Evolutionary conservation across 2,797 vertebrate species (phyloP), one percentile per base, ranked within the genome.

Genomic region (Carduelis carduelis): DNA sequence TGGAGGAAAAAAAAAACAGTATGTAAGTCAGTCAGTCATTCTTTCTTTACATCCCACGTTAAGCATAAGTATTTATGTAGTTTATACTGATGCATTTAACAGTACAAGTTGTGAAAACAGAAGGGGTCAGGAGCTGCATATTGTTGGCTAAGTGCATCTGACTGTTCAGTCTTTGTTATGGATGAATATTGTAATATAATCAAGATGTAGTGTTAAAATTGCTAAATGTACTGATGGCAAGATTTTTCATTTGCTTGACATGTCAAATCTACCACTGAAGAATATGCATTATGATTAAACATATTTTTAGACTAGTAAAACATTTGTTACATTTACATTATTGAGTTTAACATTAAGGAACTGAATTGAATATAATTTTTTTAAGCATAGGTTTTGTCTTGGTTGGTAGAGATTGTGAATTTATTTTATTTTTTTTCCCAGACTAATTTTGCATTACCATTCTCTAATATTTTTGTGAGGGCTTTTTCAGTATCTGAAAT

Each of bases 21-120:
- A 3, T 0, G 0, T 34, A 49, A 47, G 17, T 49, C 21, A 56
- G 9, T 26, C 35, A 56, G 2, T 74, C 14, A 65, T 56, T 41
- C 16, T 34, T 47, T 56, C 30, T 49, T 41, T 49, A 12, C 6
- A 26, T 83, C 43, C 20, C 16, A 17, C 26, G 5, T 30, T 41
- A 11, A 30, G 21, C 30, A 12, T 49, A 41, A 35, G 13, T 74
- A 57, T 65, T 74, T 49, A 14, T 49, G 35, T 35, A 32, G 11
- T 41, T 65, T 49, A 17, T 21, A 24, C 34, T 26, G 35, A 41
- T 13, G 24, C 16, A 14, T 49, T 49, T 56, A 74, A 74, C 2
- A 41, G 32, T 49, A 26, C 21, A 49, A 24, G 18, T 34, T 21
- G 18, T 34, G 59, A 41, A 34, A 72, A 72, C 14, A 41, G 59